Evolutionary conservation across 2,888 invertebrate genomes (phyloP).

Genomic region (Harpalus rufipes): DNA sequence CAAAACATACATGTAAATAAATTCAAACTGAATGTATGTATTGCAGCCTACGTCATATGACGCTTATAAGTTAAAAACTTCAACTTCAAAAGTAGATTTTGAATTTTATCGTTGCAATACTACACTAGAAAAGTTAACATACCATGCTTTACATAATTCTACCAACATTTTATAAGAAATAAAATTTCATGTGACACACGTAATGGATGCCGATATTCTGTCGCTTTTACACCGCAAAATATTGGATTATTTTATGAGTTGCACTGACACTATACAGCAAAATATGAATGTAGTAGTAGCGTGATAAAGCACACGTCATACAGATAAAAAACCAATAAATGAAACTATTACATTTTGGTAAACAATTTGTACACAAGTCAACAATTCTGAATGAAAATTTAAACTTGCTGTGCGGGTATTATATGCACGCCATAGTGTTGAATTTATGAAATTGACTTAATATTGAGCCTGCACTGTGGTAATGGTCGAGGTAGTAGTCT

Average conservation of each 20-base stretch:
- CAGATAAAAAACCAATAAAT: slow-evolving; percentile 29
- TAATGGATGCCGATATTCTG: slow-evolving; percentile 25
- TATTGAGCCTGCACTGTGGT: neutral
- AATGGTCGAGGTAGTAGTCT: neutral
- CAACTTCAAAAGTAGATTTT: slow-evolving; percentile 48
- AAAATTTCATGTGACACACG: neutral
- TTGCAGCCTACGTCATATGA: neutral
- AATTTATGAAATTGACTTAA: slow-evolving; percentile 1
- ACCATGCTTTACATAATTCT: slow-evolving; percentile 35
- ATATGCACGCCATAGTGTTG: neutral
- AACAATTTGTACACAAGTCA: slow-evolving; percentile 32
- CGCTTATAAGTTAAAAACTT: slow-evolving; percentile 31
- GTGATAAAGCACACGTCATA: slow-evolving; percentile 11
- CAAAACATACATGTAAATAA: neutral
- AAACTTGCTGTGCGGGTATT: neutral
- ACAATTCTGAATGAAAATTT: slow-evolving; percentile 26
- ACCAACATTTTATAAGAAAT: slow-evolving; percentile 38
- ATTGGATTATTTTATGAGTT: slow-evolving; percentile 20
- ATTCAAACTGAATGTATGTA: slow-evolving; percentile 4
- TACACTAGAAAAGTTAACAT: slow-evolving; percentile 41
- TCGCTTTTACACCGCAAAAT: slow-evolving; percentile 9
- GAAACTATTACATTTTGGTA: slow-evolving; percentile 29
- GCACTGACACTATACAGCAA: neutral
- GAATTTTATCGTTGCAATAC: slow-evolving; percentile 34
- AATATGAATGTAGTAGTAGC: neutral